Evolutionary conservation across 2,888 invertebrate species (phyloP), one percentile per base, ranked within the genome.

Genomic region (Acholoe squamosa): DNA sequence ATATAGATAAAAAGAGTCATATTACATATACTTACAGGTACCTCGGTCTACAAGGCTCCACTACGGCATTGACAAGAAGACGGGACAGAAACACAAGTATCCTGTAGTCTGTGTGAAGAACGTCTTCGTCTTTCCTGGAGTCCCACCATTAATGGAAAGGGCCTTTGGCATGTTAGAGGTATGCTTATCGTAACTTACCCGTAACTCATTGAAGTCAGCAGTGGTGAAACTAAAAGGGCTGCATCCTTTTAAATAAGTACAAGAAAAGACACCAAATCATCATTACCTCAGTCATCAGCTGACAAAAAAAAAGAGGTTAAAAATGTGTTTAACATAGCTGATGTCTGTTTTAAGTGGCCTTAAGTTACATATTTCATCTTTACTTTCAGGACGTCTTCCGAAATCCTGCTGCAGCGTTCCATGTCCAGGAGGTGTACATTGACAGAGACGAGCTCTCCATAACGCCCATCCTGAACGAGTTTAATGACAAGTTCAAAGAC

Each of bases 81-180:
- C 95, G 3, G 95, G 95, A 28, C 94, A 96, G 76, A 95, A 93
- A 96, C 96, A 96, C 96, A 97, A 86, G 95, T 97, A 96, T 92
- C 95, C 95, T 5, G 91, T 95, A 28, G 96, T 96, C 31, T 94
- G 94, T 90, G 95, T 97, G 19, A 95, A 95, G 71, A 98, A 98
- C 95, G 97, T 97, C 0, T 97, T 97, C 93, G 96, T 97, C 90
- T 97, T 97, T 93, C 97, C 98, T 61, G 97, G 97, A 0, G 97
- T 97, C 77, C 97, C 97, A 0, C 95, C 96, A 0, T 95, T 96
- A 80, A 94, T 96, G 91, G 96, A 96, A 92, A 93, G 93, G 90
- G 95, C 96, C 28, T 96, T 96, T 92, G 93, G 94, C 28, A 93
- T 95, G 90, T 91, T 96, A 28, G 95, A 96, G 94, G 95, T 95